phyloP scores from a whole-genome alignment of 2,113 vertebrate species.

The rabbit (Oryctolagus cuniculus) region DNA sequence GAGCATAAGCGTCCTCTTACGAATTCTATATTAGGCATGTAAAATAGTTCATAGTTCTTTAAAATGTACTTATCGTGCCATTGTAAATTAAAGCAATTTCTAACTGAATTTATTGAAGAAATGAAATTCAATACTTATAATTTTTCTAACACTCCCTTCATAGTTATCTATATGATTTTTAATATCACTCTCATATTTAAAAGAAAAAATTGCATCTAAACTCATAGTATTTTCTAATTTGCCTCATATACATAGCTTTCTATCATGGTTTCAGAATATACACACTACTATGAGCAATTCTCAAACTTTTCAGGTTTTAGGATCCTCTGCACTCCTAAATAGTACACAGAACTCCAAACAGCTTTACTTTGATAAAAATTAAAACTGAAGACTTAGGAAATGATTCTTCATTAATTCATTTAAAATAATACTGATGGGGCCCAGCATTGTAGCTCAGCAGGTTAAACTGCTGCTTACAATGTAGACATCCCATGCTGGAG shows the following conservation, averaged over 20 bases:
- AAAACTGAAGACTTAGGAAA: not conserved
- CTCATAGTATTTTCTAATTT: not conserved
- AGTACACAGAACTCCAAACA: not conserved
- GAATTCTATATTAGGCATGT: not conserved
- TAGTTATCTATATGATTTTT: not conserved
- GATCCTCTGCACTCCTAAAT: not conserved
- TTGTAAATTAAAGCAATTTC: slow-evolving; percentile 37
- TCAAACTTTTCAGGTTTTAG: not conserved
- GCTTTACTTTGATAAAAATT: not conserved
- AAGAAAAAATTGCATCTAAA: slow-evolving; percentile 1
- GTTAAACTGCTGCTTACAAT: too few species aligned
- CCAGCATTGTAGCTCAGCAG: too few species aligned
- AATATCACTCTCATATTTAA: not conserved
- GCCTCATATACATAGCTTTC: not conserved
- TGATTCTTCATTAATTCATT: slow-evolving; percentile 21
- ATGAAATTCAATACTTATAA: not conserved
- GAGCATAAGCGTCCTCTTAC: not conserved
- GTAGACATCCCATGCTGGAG: too few species aligned
- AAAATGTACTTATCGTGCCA: not conserved
- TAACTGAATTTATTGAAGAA: slow-evolving; percentile 27
- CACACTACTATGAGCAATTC: not conserved
- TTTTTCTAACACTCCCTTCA: slow-evolving; percentile 7
- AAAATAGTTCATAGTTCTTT: slow-evolving; percentile 20
- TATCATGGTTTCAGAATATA: slow-evolving; percentile 36
- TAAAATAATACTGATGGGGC: not conserved